Evolutionary conservation across 2,113 vertebrate species (phyloP).

Genomic region (Actinemys pallida): DNA sequence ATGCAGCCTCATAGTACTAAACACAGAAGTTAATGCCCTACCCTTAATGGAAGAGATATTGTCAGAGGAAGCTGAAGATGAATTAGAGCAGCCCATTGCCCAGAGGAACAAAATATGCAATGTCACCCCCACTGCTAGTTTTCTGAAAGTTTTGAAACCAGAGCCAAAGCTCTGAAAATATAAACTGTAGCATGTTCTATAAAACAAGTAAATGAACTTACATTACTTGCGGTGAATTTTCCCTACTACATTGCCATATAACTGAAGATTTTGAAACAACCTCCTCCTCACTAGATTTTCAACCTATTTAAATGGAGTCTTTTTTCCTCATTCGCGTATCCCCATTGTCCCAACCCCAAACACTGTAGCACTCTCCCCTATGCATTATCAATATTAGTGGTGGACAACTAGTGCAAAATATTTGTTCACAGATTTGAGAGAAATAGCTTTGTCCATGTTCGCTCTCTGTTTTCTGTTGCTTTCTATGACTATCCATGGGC

Average conservation of each 20-base stretch:
- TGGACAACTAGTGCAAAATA: background rate
- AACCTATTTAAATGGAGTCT: background rate
- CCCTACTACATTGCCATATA: background rate
- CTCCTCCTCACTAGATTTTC: background rate
- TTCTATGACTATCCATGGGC: background rate
- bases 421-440: background rate
- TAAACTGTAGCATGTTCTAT: background rate
- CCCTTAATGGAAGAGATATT: background rate
- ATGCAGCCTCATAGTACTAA: background rate
- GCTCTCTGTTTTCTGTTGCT: background rate
- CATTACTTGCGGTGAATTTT: background rate
- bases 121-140: background rate
- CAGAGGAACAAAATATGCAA: fast-evolving
- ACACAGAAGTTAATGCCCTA: background rate
- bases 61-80: background rate
- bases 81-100: background rate
- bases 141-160: background rate
- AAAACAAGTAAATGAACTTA: background rate
- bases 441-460: background rate
- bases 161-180: background rate
- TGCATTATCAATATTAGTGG: background rate
- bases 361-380: background rate
- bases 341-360: background rate
- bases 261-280: background rate
- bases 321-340: background rate